Evolutionary conservation across 2,113 vertebrate species (phyloP).

Genomic region (Pelmatolapia mariae): DNA sequence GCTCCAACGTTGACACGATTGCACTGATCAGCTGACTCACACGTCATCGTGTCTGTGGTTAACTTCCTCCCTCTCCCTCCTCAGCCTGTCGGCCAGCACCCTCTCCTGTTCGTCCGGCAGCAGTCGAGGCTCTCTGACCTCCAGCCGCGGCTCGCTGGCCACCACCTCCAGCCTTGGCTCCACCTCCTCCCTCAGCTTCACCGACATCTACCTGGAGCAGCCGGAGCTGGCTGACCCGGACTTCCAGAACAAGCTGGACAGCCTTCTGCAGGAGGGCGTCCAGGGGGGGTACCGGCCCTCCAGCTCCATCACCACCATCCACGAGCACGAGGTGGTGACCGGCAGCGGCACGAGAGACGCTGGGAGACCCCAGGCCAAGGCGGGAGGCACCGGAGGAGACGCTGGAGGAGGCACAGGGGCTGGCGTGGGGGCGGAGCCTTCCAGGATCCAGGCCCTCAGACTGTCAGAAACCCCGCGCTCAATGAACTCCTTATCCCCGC

Average conservation of each 20-base stretch:
- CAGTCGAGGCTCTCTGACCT: slow-evolving; percentile 88
- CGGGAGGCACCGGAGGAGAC: not conserved
- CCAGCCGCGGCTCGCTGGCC: slow-evolving; percentile 88
- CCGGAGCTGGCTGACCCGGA: slow-evolving; percentile 82
- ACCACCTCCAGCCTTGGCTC: slow-evolving; percentile 90
- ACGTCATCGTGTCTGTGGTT: not conserved
- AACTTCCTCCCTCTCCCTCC: not conserved
- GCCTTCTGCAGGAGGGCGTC: slow-evolving; percentile 80
- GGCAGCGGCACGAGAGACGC: slow-evolving; percentile 22
- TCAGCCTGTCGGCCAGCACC: slow-evolving; percentile 90
- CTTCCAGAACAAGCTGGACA: slow-evolving; percentile 88
- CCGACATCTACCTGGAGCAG: slow-evolving; percentile 89
- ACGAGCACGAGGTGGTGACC: slow-evolving; percentile 85
- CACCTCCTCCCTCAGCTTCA: slow-evolving; percentile 89
- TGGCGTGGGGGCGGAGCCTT: not conserved
- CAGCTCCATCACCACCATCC: slow-evolving; percentile 93
- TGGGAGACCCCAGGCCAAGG: not conserved
- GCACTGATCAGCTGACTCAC: not conserved
- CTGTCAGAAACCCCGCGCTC: slow-evolving; percentile 88
- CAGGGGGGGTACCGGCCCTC: slow-evolving; percentile 79
- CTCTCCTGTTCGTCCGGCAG: slow-evolving; percentile 94
- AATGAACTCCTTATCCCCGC: slow-evolving; percentile 87
- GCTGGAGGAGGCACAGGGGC: not conserved
- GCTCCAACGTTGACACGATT: not conserved
- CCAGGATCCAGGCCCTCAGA: slow-evolving; percentile 74